Evolutionary conservation across 2,888 invertebrate species (phyloP), one percentile per base, ranked within the genome.

Genomic region (Lycophotia porphyrea): DNA sequence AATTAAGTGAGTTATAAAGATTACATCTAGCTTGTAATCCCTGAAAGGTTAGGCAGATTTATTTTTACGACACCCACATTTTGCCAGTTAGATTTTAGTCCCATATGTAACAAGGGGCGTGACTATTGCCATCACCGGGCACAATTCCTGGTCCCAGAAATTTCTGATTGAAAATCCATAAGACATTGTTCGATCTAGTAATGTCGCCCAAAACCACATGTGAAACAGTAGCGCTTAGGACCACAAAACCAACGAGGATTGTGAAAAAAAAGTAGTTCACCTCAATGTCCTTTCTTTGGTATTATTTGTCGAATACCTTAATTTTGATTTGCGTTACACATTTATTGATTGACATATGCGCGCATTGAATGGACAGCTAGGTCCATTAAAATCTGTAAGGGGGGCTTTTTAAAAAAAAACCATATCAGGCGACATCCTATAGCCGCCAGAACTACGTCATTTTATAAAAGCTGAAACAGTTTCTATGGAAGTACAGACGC

Each of bases 1-100:
- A 52, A 63, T 61, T 39, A 55, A 66, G 5, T 11, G 60, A 63
- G 15, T 63, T 63, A 63, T 15, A n/a, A 63, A n/a, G 63, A 63
- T 39, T 1, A 39, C 0, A 39, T 63, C 63, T 0, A 0, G n/a
- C 3, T 0, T 39, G 4, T 63, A 27, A 63, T 18, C 39, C 4
- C 0, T 18, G 63, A 9, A 11, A 39, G 8, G 39, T 21, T 15
- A 63, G 0, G n/a, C 0, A n/a, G n/a, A 39, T 21, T 21, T 34
- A 21, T 2, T 5, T 2, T 13, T 61, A 61, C 24, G n/a, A 61
- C 15, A 61, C 24, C 60, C 36, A 36, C 61, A 24, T 61, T 61
- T 24, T 1, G n/a, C 15, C 15, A 8, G 11, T 34, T n/a, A n/a
- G n/a, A 9, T 11, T 36, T 13, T 13, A 61, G 61, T 36, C 31